Conservation (phyloP, 2,888 invertebrate species). For the Dasypolia templi region DNA sequence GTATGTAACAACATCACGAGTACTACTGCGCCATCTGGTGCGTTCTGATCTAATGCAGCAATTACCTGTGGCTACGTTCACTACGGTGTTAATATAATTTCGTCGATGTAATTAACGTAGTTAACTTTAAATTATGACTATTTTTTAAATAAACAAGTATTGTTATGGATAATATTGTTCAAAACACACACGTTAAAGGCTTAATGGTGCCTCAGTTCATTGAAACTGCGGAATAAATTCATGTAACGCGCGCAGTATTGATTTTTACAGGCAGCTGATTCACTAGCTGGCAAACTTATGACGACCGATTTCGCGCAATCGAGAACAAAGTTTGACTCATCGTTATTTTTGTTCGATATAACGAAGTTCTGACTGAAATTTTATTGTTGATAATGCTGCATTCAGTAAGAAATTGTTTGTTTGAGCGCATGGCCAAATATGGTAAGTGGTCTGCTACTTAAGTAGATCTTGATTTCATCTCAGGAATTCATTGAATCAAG, state of each 20-base stretch:
- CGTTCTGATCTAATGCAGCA: constrained; percentile 72
- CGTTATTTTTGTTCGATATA: constrained; percentile 77
- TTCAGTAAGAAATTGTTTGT: constrained; percentile 60
- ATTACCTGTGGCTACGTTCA: constrained; percentile 82
- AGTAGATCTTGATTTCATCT: constrained; percentile 60
- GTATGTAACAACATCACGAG: constrained; percentile 89
- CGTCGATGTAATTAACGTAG: constrained; percentile 69
- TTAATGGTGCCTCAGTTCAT: constrained; percentile 36
- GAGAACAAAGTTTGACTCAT: constrained; percentile 80
- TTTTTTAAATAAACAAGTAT: constrained; percentile 65
- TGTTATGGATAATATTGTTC: constrained; percentile 31
- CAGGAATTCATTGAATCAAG: constrained; percentile 64
- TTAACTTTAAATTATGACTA: constrained; percentile 68
- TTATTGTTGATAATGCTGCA: constrained; percentile 57
- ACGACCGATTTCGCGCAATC: constrained; percentile 80
- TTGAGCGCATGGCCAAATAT: constrained; percentile 41
- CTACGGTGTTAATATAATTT: constrained; percentile 80
- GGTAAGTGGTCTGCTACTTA: constrained; percentile 43
- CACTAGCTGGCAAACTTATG: constrained; percentile 68
- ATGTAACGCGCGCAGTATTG: constrained; percentile 79
- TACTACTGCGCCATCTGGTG: constrained; percentile 89
- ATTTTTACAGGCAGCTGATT: constrained; percentile 88
- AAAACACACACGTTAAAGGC: constrained; percentile 35
- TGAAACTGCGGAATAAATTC: constrained; percentile 60
- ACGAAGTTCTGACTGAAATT: constrained; percentile 63